These are phyloP conservation scores for Enoplosus armatus DNA, from an alignment of 2,797 vertebrate species.

Conservation along the genomic window DNA sequence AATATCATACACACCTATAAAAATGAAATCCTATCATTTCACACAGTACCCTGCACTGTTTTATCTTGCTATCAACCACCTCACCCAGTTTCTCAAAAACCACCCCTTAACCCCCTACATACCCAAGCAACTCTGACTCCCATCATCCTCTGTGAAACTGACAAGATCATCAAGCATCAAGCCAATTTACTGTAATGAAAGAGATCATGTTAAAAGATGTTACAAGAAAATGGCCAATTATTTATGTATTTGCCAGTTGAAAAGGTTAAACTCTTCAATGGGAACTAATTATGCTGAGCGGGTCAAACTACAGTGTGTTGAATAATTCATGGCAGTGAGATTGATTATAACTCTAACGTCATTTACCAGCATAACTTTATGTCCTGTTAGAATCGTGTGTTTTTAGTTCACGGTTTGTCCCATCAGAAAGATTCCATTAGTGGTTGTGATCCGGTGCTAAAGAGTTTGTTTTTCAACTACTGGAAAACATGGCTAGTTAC, in stretches of 20 bases:
- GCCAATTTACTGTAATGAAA: slow-evolving; percentile 53
- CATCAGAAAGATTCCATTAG: neutral
- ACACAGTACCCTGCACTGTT: neutral
- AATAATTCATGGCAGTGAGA: slow-evolving; percentile 57
- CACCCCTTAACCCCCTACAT: neutral
- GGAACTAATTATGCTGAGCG: slow-evolving; percentile 52
- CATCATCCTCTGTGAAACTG: slow-evolving; percentile 27
- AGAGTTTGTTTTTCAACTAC: slow-evolving; percentile 6
- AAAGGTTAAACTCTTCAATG: slow-evolving; percentile 68
- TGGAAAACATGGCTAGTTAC: slow-evolving; percentile 10
- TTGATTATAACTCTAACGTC: slow-evolving; percentile 27
- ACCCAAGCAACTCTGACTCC: slow-evolving; percentile 6
- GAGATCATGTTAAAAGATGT: slow-evolving; percentile 54
- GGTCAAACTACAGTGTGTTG: slow-evolving; percentile 39
- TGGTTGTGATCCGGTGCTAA: neutral
- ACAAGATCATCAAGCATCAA: slow-evolving; percentile 43
- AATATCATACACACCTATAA: neutral
- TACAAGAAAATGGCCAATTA: slow-evolving; percentile 55
- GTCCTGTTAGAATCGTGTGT: slow-evolving; percentile 27
- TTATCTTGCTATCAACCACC: neutral
- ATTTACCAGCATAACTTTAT: slow-evolving; percentile 35
- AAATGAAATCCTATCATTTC: neutral
- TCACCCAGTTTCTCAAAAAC: slow-evolving; percentile 8
- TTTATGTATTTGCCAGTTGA: slow-evolving; percentile 54
- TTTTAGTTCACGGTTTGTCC: slow-evolving; percentile 10